phyloP scores from a whole-genome alignment of 1,140 invertebrate species.

The Sitophilus oryzae region DNA sequence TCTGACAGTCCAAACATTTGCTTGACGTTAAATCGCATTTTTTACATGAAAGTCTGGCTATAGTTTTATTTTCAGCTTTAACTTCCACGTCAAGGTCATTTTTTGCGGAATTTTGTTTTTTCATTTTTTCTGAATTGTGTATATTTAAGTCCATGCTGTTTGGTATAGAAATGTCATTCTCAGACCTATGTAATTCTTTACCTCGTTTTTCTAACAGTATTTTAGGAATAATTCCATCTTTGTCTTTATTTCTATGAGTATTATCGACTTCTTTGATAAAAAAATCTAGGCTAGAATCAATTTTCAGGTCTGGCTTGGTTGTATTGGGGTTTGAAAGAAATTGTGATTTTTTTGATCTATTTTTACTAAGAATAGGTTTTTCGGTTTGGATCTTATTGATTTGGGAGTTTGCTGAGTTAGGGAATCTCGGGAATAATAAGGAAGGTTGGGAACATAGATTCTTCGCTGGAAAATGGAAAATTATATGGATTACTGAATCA shows the following conservation, averaged over 20 bases:
- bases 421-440: too few species aligned
- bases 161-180: conserved; percentile 7
- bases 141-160: not conserved
- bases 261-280: conserved; percentile 17
- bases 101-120: not conserved
- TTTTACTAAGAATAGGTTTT: too few species aligned
- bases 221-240: not conserved
- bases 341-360: conserved; percentile 4
- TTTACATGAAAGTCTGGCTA: not conserved
- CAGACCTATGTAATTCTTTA: conserved; percentile 6
- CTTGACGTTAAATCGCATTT: conserved; percentile 7
- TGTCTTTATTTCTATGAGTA: not conserved
- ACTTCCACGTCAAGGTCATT: not conserved
- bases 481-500: too few species aligned
- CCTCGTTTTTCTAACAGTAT: too few species aligned
- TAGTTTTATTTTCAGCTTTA: not conserved
- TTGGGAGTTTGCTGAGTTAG: too few species aligned
- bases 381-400: too few species aligned
- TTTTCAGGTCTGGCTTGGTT: not conserved
- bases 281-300: conserved; percentile 9
- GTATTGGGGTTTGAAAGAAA: not conserved
- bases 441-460: too few species aligned
- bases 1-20: conserved; percentile 9
- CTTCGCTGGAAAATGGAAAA: too few species aligned
- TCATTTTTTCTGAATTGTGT: not conserved